Evolutionary conservation across 2,113 vertebrate genomes (phyloP), one percentile per base, ranked within the genome.

Genomic region (Odocoileus hemionus): DNA sequence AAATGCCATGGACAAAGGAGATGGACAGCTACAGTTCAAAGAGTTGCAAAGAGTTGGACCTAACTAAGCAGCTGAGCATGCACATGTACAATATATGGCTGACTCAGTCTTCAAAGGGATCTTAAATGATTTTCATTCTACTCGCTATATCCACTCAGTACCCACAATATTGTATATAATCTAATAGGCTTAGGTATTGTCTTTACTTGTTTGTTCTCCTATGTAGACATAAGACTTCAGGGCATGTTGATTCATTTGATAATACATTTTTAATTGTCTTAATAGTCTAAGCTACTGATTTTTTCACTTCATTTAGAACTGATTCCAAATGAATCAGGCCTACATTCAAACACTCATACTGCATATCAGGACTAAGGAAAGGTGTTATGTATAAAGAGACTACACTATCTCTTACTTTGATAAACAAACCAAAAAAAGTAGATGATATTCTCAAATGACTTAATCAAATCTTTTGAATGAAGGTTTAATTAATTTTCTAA

Each of bases 61-160:
- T 26, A 26, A 76, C 70, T 74, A 74, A 74, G 36, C 70, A 39
- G 39, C 36, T 74, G 36, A 13, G 21, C 21, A 30, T 6, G 23
- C 6, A 26, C 36, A 43, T 39, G 36, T 12, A 14, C 98, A 98
- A 82, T 95, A 91, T 96, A 94, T 93, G 98, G 97, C 94, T 98
- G 97, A 98, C 95, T 98, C 98, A 98, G 97, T 96, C 98, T 97
- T 98, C 96, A 98, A 93, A 55, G 96, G 74, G 54, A 92, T 96
- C 98, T 91, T 97, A 93, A 98, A 93, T 9, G 52, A 36, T 83
- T 67, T 57, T 64, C 10, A 67, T 39, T 87, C 17, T 33, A 86
- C 15, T 86, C 28, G 33, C 3, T 13, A 78, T 36, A 26, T 58
- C 55, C 23, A 87, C 52, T 86, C 86, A 96, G 83, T 54, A 91